A percentile compares a stretch with the other conserved stretches of the same genome.
phyloP scores from a whole-genome alignment of 2,888 invertebrate species.

The Hirudinaria manillensis region DNA sequence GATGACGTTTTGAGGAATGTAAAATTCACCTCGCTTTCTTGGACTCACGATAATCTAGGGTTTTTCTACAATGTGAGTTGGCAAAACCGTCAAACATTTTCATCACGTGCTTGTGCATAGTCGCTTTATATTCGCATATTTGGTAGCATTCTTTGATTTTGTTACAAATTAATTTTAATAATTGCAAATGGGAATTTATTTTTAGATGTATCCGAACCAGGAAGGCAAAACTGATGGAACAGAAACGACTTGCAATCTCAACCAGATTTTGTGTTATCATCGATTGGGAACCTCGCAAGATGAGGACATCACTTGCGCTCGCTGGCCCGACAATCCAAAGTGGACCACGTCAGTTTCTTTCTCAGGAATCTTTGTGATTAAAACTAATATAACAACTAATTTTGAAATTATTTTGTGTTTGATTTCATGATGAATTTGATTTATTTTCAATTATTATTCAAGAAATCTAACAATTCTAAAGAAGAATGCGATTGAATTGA shows the following conservation, averaged over 20 bases:
- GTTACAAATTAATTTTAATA: not conserved
- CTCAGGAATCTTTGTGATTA: not conserved
- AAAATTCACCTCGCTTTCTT: constrained; percentile 82
- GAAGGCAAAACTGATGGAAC: constrained; percentile 82
- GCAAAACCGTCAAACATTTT: not conserved
- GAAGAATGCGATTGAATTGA: not conserved
- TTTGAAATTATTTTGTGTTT: not conserved
- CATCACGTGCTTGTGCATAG: not conserved
- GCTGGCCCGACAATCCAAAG: constrained; percentile 80
- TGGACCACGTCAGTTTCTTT: constrained; percentile 72
- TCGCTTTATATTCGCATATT: not conserved
- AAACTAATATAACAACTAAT: not conserved
- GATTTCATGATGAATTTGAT: not conserved
- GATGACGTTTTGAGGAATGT: constrained; percentile 82
- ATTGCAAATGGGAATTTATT: not conserved
- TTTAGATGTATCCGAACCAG: constrained; percentile 55
- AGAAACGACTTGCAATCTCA: constrained; percentile 73
- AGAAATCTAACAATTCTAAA: not conserved
- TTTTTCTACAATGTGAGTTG: constrained; percentile 71
- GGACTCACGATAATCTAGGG: constrained; percentile 90
- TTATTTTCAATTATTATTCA: not conserved
- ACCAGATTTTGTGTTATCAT: constrained; percentile 92
- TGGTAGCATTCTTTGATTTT: not conserved
- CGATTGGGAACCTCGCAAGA: constrained; percentile 73
- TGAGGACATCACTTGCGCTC: constrained; percentile 78